phyloP scores from a whole-genome alignment of 2,797 vertebrate species.

The Urosaurus nigricauda region DNA sequence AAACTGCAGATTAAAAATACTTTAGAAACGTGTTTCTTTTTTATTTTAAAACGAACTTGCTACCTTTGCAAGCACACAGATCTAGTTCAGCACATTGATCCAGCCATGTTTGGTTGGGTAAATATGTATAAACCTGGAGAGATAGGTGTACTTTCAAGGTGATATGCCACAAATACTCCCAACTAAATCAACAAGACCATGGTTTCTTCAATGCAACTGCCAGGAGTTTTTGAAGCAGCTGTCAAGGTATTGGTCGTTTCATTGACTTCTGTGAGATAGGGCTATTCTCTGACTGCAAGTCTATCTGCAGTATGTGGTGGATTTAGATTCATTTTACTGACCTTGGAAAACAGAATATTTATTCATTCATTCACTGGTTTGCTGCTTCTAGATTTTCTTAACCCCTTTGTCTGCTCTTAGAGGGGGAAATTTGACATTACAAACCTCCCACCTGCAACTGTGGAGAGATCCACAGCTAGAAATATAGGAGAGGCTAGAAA shows the following conservation, averaged over 20 bases:
- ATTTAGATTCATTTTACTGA: not conserved
- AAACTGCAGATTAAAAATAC: not conserved
- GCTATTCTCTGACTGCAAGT: not conserved
- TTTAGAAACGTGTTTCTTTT: too few relatives aligned
- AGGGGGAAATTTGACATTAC: not conserved
- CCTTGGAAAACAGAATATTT: too few relatives aligned
- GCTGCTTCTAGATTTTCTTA: too few relatives aligned
- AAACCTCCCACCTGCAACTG: not conserved
- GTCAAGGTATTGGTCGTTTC: not conserved
- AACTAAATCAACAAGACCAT: not conserved
- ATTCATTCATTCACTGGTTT: too few relatives aligned
- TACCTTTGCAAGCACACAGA: conserved; percentile 18
- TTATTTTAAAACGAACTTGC: not conserved
- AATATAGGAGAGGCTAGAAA: not conserved
- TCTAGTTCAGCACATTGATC: conserved; percentile 31
- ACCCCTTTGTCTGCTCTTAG: not conserved
- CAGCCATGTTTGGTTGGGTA: conserved; percentile 6
- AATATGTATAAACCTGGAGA: conserved; percentile 1
- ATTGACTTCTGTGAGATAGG: not conserved
- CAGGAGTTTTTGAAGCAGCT: not conserved
- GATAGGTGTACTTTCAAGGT: not conserved
- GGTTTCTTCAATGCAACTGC: not conserved
- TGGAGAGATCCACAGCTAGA: not conserved
- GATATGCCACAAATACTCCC: not conserved
- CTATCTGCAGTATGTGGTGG: not conserved